Conservation (phyloP, 1,140 invertebrate species). For the Fopius arisanus region DNA sequence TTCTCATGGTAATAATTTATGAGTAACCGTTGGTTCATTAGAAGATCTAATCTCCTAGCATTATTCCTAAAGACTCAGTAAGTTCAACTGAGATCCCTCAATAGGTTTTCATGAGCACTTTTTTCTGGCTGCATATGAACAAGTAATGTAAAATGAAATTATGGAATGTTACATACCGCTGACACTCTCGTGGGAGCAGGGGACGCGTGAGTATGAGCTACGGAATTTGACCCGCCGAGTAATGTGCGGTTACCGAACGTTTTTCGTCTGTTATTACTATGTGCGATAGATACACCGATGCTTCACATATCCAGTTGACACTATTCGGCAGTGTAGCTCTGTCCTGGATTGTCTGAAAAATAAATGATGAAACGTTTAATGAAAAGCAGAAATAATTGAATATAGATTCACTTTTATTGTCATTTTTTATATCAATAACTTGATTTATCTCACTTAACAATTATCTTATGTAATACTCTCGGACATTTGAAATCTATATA, state of each 20-base stretch:
- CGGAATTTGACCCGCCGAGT: constrained; percentile 3
- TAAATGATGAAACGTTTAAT: background rate
- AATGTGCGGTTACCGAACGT: constrained; percentile 13
- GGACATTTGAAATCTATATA: too few species aligned
- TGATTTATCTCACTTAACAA: background rate
- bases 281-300: background rate
- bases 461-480: too few species aligned
- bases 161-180: background rate
- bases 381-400: background rate
- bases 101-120: too few species aligned
- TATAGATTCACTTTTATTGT: background rate
- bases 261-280: background rate
- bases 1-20: too few species aligned
- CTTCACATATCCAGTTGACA: background rate
- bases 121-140: too few species aligned
- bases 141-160: too few species aligned
- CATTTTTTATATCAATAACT: background rate
- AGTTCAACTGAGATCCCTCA: too few species aligned
- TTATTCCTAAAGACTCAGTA: too few species aligned
- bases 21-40: too few species aligned
- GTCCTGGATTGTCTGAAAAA: background rate
- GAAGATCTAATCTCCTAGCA: too few species aligned
- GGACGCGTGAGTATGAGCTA: background rate
- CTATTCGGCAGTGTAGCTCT: background rate
- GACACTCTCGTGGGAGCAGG: background rate